Conservation (phyloP, 1,140 invertebrate genomes). For the Penaeus chinensis region DNA sequence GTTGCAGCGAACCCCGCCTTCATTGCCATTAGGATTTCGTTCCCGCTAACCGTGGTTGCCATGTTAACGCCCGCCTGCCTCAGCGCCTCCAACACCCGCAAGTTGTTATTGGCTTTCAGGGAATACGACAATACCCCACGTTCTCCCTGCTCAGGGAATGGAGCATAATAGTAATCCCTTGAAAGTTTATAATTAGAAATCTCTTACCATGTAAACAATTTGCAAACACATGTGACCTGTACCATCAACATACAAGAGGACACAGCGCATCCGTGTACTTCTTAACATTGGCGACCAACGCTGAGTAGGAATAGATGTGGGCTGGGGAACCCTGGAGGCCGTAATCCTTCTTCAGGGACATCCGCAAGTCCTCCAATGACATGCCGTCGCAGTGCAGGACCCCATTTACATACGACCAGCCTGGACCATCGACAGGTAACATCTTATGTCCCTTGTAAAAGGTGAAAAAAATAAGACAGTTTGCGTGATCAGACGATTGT, state of each 20-base stretch:
- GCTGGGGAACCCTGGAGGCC: constrained; percentile 2
- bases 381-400: constrained; percentile 27
- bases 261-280: constrained; percentile 6
- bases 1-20: constrained; percentile 2
- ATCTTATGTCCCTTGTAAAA: neutral
- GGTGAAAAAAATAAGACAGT: too few relatives aligned
- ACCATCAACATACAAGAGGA: constrained; percentile 3
- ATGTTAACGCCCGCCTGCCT: constrained; percentile 23
- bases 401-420: constrained; percentile 13
- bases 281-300: neutral
- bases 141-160: neutral
- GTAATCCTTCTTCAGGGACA: neutral
- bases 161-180: neutral
- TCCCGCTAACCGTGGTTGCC: constrained; percentile 46
- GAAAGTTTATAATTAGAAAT: too few relatives aligned
- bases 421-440: neutral
- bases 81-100: neutral
- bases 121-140: constrained; percentile 29
- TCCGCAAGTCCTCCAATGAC: constrained; percentile 11
- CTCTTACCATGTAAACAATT: too few relatives aligned
- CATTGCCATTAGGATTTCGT: constrained; percentile 30
- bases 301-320: neutral
- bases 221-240: too few relatives aligned
- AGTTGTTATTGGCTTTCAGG: constrained; percentile 41
- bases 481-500: too few relatives aligned